phyloP scores from a whole-genome alignment of 92 coral and sea anemone species.

The Anthopleura xanthogrammica region DNA sequence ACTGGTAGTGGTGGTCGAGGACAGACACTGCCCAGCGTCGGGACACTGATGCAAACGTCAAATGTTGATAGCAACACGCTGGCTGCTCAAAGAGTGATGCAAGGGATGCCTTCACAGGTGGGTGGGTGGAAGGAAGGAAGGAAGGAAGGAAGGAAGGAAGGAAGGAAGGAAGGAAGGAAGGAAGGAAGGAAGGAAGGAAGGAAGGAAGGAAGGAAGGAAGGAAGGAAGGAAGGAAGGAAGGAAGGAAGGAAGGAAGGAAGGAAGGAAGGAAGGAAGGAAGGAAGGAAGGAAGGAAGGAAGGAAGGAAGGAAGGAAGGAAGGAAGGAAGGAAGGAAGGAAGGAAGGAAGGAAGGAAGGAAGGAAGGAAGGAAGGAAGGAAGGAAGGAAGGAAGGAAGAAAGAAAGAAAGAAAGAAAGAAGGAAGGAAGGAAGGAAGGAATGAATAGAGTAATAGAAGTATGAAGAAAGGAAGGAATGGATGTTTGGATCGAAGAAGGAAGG shows the following conservation, averaged over 20 bases:
- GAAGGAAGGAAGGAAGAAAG: neutral
- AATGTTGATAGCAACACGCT: conserved; percentile 19
- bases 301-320: no score
- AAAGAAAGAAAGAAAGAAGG: neutral
- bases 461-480: no score
- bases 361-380: neutral
- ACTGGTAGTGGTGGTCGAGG: neutral
- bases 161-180: neutral
- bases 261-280: no score
- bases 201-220: neutral
- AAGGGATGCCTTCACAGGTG: conserved; percentile 21
- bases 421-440: neutral
- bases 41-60: conserved; percentile 27
- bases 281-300: no score
- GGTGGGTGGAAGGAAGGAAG: neutral
- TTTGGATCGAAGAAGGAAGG: neutral
- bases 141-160: neutral
- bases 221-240: neutral
- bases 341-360: no score
- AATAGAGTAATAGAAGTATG: no score
- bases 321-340: no score
- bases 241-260: no score
- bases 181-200: neutral
- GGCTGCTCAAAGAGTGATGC: neutral
- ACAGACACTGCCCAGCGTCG: conserved; percentile 25